These are phyloP conservation scores for Diachasma alloeum DNA, from an alignment of 1,140 invertebrate genomes.

Conservation along the genomic window DNA sequence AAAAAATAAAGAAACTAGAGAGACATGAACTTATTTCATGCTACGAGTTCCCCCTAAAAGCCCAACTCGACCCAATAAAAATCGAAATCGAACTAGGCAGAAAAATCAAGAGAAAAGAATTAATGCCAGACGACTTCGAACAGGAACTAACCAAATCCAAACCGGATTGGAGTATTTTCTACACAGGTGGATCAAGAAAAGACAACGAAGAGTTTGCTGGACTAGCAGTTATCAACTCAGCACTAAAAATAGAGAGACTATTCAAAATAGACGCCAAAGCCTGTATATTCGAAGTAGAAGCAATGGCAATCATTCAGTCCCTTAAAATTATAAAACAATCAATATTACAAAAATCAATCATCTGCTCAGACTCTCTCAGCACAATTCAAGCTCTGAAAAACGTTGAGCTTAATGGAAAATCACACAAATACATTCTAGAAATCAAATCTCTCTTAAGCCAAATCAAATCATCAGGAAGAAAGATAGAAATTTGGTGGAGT, in stretches of 20 bases:
- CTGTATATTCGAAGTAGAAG: background rate
- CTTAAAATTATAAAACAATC: background rate
- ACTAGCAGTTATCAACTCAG: background rate
- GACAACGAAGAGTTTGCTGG: background rate
- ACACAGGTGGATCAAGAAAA: background rate
- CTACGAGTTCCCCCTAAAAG: constrained; percentile 17
- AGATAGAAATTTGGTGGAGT: background rate
- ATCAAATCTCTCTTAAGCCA: background rate
- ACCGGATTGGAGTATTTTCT: background rate
- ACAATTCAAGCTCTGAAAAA: background rate
- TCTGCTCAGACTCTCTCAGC: background rate
- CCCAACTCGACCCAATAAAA: constrained; percentile 7
- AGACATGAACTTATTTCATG: background rate
- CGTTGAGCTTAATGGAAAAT: background rate
- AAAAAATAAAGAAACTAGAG: background rate
- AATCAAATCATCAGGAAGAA: background rate
- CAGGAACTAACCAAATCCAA: background rate
- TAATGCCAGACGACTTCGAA: background rate
- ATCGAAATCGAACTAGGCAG: background rate
- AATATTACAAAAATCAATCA: background rate
- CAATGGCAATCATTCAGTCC: constrained; percentile 2
- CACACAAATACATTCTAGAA: background rate
- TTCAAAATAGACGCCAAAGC: background rate
- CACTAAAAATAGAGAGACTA: background rate
- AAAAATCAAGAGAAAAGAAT: constrained; percentile 9